Percentiles rank a stretch among this genome's conserved stretches.
Conservation (phyloP, 2,797 vertebrate species). For the Enteromius trimaculatus region DNA sequence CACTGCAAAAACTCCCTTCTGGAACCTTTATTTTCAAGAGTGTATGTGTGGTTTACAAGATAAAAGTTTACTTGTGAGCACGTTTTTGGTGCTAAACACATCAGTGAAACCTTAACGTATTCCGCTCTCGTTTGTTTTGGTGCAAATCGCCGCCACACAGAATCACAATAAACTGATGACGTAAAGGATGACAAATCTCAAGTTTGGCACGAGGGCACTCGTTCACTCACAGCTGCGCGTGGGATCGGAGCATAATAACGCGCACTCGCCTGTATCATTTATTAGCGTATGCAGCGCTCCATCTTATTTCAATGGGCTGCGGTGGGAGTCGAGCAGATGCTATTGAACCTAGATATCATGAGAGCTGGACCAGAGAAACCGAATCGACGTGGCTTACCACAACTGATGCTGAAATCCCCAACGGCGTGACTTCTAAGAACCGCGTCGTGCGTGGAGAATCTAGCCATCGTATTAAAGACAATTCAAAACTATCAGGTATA, state of each 20-base stretch:
- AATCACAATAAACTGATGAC: slow-evolving; percentile 38
- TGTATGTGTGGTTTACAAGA: not conserved
- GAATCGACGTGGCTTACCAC: slow-evolving; percentile 98
- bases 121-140: not conserved
- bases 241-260: not conserved
- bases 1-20: too few species aligned
- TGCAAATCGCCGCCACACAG: not conserved
- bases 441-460: slow-evolving; percentile 32
- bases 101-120: not conserved
- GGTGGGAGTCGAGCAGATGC: slow-evolving; percentile 95
- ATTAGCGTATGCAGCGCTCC: not conserved
- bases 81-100: not conserved
- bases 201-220: slow-evolving; percentile 11
- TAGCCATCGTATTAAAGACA: slow-evolving; percentile 41
- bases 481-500: slow-evolving; percentile 47
- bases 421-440: slow-evolving; percentile 66
- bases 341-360: slow-evolving; percentile 94
- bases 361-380: slow-evolving; percentile 97
- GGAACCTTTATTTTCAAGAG: too few species aligned
- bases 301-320: slow-evolving; percentile 87
- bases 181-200: slow-evolving; percentile 19
- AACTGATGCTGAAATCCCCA: slow-evolving; percentile 87
- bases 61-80: not conserved
- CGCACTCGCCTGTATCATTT: not conserved
- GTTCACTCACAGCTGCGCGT: slow-evolving; percentile 10